A percentile compares a stretch with the other conserved stretches of the same genome.
Conservation (phyloP, 2,113 vertebrate species). For the Pandion haliaetus region DNA sequence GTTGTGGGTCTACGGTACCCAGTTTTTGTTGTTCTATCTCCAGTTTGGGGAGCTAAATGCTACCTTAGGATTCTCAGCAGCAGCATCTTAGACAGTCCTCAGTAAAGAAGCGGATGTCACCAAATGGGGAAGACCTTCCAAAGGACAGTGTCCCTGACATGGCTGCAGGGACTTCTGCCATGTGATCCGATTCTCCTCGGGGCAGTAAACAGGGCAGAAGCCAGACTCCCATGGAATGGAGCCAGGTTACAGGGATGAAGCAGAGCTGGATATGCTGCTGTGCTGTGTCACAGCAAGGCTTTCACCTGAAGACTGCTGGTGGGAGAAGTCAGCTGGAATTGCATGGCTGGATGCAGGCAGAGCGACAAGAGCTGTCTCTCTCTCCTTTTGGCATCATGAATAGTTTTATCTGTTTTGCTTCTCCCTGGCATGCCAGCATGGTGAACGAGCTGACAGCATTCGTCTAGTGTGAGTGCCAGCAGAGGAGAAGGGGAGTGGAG, state of each 20-base stretch:
- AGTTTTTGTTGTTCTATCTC: not conserved
- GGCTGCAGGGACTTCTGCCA: not conserved
- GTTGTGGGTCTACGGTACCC: not conserved
- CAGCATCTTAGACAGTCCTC: not conserved
- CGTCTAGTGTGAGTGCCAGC: not conserved
- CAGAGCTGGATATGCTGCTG: not conserved
- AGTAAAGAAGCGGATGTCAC: not conserved
- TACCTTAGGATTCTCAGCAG: not conserved
- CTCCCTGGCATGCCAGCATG: not conserved
- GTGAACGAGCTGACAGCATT: not conserved
- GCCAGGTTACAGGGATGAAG: not conserved
- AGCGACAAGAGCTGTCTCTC: not conserved
- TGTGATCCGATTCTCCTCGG: fast-evolving
- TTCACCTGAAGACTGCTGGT: not conserved
- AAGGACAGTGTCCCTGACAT: not conserved
- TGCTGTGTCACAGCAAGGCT: not conserved
- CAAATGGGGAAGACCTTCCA: not conserved
- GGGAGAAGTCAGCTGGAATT: not conserved
- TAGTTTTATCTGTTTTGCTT: not conserved
- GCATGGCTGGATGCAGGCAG: not conserved
- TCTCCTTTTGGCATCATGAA: not conserved
- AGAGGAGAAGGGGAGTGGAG: not conserved
- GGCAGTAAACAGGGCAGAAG: not conserved
- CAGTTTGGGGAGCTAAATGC: not conserved
- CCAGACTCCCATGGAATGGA: not conserved